A percentile compares a stretch with the other conserved stretches of the same genome.
Conservation (phyloP, 2,797 vertebrate genomes). For the Coendou prehensilis region DNA sequence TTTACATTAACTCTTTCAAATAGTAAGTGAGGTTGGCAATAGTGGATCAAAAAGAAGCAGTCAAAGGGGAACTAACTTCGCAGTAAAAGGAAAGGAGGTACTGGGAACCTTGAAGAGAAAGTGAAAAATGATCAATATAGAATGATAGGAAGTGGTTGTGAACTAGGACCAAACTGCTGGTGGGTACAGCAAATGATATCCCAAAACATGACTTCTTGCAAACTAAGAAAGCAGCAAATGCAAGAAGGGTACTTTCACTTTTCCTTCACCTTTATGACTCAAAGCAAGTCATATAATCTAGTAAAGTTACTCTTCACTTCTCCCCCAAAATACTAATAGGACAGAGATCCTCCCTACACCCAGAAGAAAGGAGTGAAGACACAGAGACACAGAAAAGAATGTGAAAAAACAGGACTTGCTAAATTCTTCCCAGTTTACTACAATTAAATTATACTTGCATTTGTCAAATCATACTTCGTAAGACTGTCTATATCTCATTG, state of each 20-base stretch:
- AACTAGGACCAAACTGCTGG: not conserved
- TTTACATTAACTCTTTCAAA: not conserved
- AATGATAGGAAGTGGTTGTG: not conserved
- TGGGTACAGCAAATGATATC: not conserved
- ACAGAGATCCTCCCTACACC: not conserved
- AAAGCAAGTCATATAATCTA: not conserved
- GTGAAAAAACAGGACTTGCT: not conserved
- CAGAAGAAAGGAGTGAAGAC: not conserved
- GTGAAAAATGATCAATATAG: not conserved
- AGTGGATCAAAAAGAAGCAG: not conserved
- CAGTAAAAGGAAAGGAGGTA: not conserved
- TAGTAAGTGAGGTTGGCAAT: not conserved
- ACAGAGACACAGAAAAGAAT: not conserved
- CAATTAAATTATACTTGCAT: too few relatives aligned
- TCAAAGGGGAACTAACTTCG: not conserved
- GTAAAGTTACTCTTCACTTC: not conserved
- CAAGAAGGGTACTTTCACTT: not conserved
- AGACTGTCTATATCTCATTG: not conserved
- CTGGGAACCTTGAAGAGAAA: not conserved
- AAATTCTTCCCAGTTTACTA: not conserved
- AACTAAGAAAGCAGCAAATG: not conserved
- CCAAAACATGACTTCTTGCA: not conserved
- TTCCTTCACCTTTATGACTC: not conserved
- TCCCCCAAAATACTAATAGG: not conserved
- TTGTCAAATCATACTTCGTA: not conserved